Conservation (phyloP, 2,113 vertebrate genomes). For the Canis aureus region DNA sequence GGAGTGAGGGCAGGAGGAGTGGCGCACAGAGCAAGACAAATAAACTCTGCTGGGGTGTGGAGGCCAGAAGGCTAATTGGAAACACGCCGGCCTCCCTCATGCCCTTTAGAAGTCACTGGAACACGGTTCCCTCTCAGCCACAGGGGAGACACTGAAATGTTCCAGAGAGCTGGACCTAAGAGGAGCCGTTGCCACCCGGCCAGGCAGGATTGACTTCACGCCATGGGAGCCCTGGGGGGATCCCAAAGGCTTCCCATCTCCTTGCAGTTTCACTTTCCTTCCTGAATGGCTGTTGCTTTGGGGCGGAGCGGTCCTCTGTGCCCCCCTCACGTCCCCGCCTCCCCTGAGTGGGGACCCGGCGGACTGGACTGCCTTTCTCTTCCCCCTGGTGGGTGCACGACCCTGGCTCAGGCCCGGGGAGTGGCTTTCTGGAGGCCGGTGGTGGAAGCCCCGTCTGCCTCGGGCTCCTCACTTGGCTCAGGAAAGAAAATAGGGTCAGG, state of each 20-base stretch:
- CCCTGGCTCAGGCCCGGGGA: rapidly evolving
- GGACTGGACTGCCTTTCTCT: neutral
- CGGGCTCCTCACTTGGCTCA: neutral
- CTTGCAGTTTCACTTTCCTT: neutral
- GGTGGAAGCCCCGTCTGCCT: neutral
- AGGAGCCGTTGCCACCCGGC: neutral
- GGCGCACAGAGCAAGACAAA: neutral
- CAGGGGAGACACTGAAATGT: rapidly evolving
- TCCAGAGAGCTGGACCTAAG: neutral
- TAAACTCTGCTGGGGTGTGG: neutral
- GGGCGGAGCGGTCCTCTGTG: neutral
- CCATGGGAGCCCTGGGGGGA: constrained; percentile 27
- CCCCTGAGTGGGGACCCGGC: neutral
- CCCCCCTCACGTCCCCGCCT: neutral
- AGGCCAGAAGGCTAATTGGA: neutral
- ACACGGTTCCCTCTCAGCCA: neutral
- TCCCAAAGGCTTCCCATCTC: constrained; percentile 3
- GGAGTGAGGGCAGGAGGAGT: neutral
- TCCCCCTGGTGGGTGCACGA: too few species aligned
- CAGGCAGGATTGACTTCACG: constrained; percentile 9
- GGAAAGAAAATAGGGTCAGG: neutral
- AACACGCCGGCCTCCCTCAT: neutral
- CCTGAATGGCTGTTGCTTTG: neutral
- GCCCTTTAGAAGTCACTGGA: neutral
- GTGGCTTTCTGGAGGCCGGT: neutral